A percentile compares a stretch with the other conserved stretches of the same genome.
phyloP scores from a whole-genome alignment of 2,888 invertebrate species.

The Volucella zonaria region DNA sequence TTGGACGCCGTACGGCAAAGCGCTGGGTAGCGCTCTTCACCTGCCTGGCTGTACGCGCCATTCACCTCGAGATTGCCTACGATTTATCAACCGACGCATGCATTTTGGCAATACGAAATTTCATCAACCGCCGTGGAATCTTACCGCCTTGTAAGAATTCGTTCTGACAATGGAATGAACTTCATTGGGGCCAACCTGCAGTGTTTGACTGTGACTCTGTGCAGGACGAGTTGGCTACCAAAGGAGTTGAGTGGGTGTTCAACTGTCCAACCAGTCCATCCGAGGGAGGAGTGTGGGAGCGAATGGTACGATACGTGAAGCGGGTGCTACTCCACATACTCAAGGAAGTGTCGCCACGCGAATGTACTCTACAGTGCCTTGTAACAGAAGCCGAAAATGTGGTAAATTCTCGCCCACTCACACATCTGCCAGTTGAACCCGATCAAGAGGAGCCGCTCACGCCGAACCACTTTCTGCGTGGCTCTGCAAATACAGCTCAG shows the following conservation, averaged over 20 bases:
- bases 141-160: slow-evolving; percentile 34
- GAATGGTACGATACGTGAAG: slow-evolving; percentile 67
- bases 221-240: slow-evolving; percentile 35
- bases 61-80: slow-evolving; percentile 42
- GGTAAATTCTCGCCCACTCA: slow-evolving; percentile 39
- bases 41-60: slow-evolving; percentile 40
- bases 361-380: slow-evolving; percentile 52
- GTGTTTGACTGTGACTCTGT: slow-evolving; percentile 42
- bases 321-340: slow-evolving; percentile 56
- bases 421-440: slow-evolving; percentile 23
- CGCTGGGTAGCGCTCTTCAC: slow-evolving; percentile 70
- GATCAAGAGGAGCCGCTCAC: slow-evolving; percentile 26
- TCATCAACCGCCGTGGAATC: slow-evolving; percentile 41
- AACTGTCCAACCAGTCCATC: slow-evolving; percentile 30
- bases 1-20: slow-evolving; percentile 71
- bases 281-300: slow-evolving; percentile 74
- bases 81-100: slow-evolving; percentile 54
- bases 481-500: slow-evolving; percentile 17
- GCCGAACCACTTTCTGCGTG: slow-evolving; percentile 28
- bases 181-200: slow-evolving; percentile 47
- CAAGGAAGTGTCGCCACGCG: slow-evolving; percentile 63
- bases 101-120: slow-evolving; percentile 45
- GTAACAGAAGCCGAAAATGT: slow-evolving; percentile 40
- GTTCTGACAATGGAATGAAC: slow-evolving; percentile 59
- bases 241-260: slow-evolving; percentile 42